Conservation (phyloP, 2,113 vertebrate species). For the Anser cygnoides region DNA sequence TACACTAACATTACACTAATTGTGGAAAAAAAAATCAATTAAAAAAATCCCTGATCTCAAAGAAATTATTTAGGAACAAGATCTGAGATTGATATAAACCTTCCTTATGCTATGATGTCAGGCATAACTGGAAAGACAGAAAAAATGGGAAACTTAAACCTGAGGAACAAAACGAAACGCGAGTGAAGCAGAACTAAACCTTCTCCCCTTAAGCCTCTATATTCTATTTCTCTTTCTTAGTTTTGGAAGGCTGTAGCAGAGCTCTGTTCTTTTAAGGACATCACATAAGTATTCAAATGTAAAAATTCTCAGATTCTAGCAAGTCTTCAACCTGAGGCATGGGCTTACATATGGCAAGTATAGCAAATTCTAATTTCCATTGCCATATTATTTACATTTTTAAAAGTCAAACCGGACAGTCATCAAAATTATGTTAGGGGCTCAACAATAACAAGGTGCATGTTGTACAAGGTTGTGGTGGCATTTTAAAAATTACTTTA, state of each 20-base stretch:
- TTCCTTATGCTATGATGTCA: not conserved
- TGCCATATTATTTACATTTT: not conserved
- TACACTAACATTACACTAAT: slow-evolving; percentile 12
- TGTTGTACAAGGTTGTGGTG: not conserved
- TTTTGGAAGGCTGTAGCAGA: not conserved
- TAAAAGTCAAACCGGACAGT: not conserved
- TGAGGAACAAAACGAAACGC: not conserved
- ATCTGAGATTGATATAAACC: slow-evolving; percentile 1
- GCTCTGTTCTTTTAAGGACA: not conserved
- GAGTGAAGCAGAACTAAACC: slow-evolving; percentile 38
- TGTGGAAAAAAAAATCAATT: not conserved
- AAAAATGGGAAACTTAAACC: not conserved
- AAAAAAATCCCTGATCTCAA: not conserved
- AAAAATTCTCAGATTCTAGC: not conserved
- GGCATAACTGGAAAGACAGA: slow-evolving; percentile 2
- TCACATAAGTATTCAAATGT: not conserved
- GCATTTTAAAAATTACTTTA: not conserved
- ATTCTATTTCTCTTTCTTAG: not conserved
- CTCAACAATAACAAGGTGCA: not conserved
- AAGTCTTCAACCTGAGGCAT: not conserved
- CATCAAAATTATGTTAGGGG: not conserved
- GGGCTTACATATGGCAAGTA: not conserved
- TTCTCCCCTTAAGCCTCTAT: not conserved
- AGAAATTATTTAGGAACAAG: slow-evolving; percentile 43
- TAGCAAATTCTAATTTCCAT: not conserved